Base-by-base conservation (phyloP, 2,888 invertebrate species). In the Platypus cylindrus region DNA sequence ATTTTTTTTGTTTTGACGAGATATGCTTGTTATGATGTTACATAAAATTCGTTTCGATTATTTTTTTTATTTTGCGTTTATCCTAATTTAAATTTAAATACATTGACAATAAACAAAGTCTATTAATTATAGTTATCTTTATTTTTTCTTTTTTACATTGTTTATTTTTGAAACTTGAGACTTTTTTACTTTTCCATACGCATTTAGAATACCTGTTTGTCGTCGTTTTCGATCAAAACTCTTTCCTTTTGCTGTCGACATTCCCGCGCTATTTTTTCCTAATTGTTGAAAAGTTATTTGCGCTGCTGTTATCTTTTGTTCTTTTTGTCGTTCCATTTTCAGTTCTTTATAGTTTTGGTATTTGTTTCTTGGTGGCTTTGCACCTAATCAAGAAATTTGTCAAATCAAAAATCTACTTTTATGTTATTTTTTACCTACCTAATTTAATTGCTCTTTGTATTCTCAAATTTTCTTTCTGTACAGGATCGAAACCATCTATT, bases 391-490 rank as follows among this genome's bases (percentile, higher is more conserved):
- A 70, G 49, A 15, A 35, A 22, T 24, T 13, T 17, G 31, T 32
- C 3, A n/a, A 14, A 16, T 11, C 3, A 26, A 14, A 26, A 13
- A 17, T n/a, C 3, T 3, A 35, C 13, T 20, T 3, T 30, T 28
- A 20, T 17, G 36, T 37, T 36, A 31, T 15, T n/a, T n/a, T 3
- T 22, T 13, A 11, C 59, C 55, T 54, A 65, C 80, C 90, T 53
- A 91, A 69, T 58, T 78, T 80, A 18, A 90, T 70, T 1, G 84
- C 77, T 11, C 82, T 60, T 3, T 78, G 75, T 26, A 80, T 70
- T 65, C 82, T 80, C n/a, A 84, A 84, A 56, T 81, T 74, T 48
- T 76, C 71, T 50, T 83, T 80, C 52, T 79, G 75, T 7, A 68
- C 64, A 2, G 73, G 65, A 36, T 75, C 69, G 35, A 86, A 75